Evolutionary conservation across 2,888 invertebrate genomes (phyloP).

Genomic region (Trichopria drosophilae): DNA sequence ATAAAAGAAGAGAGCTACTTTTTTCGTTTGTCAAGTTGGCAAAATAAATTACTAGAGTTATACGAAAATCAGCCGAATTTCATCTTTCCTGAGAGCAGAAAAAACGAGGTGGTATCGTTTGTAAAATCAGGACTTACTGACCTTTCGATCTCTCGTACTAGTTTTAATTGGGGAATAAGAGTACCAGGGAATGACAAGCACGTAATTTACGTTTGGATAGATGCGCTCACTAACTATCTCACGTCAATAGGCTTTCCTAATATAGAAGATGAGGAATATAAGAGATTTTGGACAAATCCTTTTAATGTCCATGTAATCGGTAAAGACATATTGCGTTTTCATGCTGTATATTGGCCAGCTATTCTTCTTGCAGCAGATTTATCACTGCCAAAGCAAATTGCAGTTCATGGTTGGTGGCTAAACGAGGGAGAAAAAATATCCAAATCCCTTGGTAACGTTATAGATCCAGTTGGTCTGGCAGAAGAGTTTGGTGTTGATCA

Average conservation of each 20-base stretch:
- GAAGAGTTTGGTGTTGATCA: slow-evolving; percentile 19
- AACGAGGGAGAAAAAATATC: slow-evolving; percentile 21
- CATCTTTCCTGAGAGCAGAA: slow-evolving; percentile 18
- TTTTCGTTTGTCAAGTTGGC: slow-evolving; percentile 19
- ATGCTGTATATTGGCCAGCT: slow-evolving; percentile 20
- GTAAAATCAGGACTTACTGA: slow-evolving; percentile 21
- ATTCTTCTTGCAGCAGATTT: slow-evolving; percentile 18
- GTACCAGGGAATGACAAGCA: slow-evolving; percentile 26
- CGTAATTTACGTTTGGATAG: slow-evolving; percentile 28
- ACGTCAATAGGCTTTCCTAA: slow-evolving; percentile 25
- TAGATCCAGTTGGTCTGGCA: slow-evolving; percentile 17
- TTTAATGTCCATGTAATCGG: slow-evolving; percentile 17
- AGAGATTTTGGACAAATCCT: slow-evolving; percentile 21
- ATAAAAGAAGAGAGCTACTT: slow-evolving; percentile 22
- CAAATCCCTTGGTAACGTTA: slow-evolving; percentile 20
- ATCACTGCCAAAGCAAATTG: slow-evolving; percentile 17
- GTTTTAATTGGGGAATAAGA: slow-evolving; percentile 25
- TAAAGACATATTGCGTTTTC: slow-evolving; percentile 23
- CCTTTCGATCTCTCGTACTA: slow-evolving; percentile 20
- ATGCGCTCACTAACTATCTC: slow-evolving; percentile 26
- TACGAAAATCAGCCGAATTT: slow-evolving; percentile 18
- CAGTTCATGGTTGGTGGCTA: slow-evolving; percentile 20
- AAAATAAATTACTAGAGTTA: slow-evolving; percentile 16
- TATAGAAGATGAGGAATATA: slow-evolving; percentile 20
- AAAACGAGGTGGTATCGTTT: slow-evolving; percentile 21